Evolutionary conservation across 2,888 invertebrate genomes (phyloP).

Genomic region (Sussaba pulchella): DNA sequence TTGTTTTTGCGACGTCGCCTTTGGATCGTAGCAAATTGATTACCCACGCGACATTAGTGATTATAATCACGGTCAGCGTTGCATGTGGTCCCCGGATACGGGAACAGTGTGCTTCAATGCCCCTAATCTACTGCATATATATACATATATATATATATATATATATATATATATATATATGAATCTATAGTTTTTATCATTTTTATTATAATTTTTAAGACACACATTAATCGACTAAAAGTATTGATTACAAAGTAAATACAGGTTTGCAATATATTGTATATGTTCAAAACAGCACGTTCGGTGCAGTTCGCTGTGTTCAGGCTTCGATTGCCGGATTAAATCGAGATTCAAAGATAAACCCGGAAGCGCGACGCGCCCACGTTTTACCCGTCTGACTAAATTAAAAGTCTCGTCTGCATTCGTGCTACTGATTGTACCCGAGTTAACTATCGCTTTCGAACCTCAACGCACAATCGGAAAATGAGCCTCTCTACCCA

Average conservation of each 20-base stretch:
- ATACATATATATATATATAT: too few species aligned
- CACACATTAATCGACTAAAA: too few species aligned
- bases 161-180: too few species aligned
- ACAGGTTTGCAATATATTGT: too few species aligned
- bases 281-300: too few species aligned
- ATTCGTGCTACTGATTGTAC: neutral
- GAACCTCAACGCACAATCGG: too few species aligned
- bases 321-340: conserved; percentile 58
- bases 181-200: too few species aligned
- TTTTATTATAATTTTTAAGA: too few species aligned
- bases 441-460: conserved; percentile 1
- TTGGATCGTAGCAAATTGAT: conserved; percentile 51
- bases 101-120: neutral
- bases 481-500: conserved; percentile 34
- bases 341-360: conserved; percentile 57
- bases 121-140: conserved; percentile 38
- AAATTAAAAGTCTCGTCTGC: conserved; percentile 23
- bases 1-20: too few species aligned
- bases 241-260: too few species aligned
- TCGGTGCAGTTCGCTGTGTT: conserved; percentile 30
- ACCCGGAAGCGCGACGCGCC: too few species aligned
- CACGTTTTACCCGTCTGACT: neutral
- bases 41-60: conserved; percentile 39
- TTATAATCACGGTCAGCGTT: conserved; percentile 41
- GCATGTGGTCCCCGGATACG: conserved; percentile 50